A percentile compares a stretch with the other conserved stretches of the same genome.
Conservation (phyloP, 2,888 invertebrate species). For the Himalopsyche japonica region DNA sequence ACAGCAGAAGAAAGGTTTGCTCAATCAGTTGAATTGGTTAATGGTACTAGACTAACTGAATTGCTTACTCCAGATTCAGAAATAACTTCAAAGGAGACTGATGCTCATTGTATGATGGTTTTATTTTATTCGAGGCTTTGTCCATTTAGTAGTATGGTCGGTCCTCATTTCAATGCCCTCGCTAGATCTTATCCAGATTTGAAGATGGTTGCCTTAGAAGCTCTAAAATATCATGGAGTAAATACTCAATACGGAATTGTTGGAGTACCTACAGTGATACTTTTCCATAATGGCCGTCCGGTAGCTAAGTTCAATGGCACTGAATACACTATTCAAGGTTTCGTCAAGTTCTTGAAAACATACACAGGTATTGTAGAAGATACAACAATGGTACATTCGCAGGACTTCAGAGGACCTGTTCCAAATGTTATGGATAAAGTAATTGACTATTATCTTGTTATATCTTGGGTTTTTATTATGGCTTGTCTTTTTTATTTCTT, state of each 20-base stretch:
- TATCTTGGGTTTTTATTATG: constrained; percentile 86
- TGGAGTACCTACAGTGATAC: constrained; percentile 84
- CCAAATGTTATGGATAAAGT: constrained; percentile 75
- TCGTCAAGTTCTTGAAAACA: constrained; percentile 75
- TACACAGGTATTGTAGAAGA: constrained; percentile 72
- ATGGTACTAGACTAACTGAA: constrained; percentile 71
- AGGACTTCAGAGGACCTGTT: constrained; percentile 80
- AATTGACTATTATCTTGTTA: constrained; percentile 77
- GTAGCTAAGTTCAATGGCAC: constrained; percentile 84
- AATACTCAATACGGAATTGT: constrained; percentile 91
- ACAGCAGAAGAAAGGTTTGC: constrained; percentile 48
- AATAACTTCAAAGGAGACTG: constrained; percentile 66
- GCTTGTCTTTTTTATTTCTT: constrained; percentile 75
- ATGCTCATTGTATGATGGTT: constrained; percentile 74
- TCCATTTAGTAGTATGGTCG: constrained; percentile 86
- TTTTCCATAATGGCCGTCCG: constrained; percentile 87
- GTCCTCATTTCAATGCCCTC: constrained; percentile 88
- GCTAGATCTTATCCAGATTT: constrained; percentile 85
- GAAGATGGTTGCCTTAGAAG: constrained; percentile 88
- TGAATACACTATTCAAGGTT: constrained; percentile 76
- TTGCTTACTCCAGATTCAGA: constrained; percentile 66
- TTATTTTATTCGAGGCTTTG: constrained; percentile 91
- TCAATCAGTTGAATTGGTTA: constrained; percentile 66
- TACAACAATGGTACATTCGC: constrained; percentile 69
- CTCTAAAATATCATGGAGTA: constrained; percentile 78